A percentile compares a stretch with the other conserved stretches of the same genome.
These are phyloP conservation scores for Oithona nana DNA, from an alignment of 2,888 invertebrate species.

Conservation along the genomic window DNA sequence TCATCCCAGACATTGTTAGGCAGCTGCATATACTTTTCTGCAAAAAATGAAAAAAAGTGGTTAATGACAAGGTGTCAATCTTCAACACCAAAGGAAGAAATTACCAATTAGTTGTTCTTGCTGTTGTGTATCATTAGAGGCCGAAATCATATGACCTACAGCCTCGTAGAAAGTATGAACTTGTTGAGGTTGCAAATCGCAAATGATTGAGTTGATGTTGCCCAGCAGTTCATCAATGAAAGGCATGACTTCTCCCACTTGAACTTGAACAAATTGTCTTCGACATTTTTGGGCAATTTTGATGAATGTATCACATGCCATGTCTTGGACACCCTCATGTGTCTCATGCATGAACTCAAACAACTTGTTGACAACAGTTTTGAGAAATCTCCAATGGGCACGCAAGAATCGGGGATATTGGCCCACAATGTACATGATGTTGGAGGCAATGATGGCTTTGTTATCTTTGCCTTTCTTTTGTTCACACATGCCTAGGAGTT, in stretches of 20 bases:
- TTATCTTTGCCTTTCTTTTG: constrained; percentile 98
- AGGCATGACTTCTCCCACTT: constrained; percentile 77
- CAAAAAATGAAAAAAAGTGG: no score
- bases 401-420: constrained; percentile 90
- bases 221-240: constrained; percentile 96
- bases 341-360: constrained; percentile 95
- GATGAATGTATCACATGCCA: constrained; percentile 99
- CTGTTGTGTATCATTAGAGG: constrained; percentile 69
- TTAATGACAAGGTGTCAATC: not conserved
- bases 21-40: constrained; percentile 90
- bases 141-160: constrained; percentile 95
- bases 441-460: constrained; percentile 98
- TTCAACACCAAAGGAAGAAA: no score
- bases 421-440: constrained; percentile 99
- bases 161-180: constrained; percentile 98
- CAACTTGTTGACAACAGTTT: constrained; percentile 97
- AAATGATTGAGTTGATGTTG: constrained; percentile 90
- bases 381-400: constrained; percentile 99
- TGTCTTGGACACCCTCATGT: constrained; percentile 39
- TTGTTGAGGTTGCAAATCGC: constrained; percentile 95
- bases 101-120: constrained; percentile 86
- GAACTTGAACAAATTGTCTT: constrained; percentile 71
- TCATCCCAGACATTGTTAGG: constrained; percentile 99
- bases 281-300: constrained; percentile 97
- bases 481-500: constrained; percentile 86